These are phyloP conservation scores for Notarius quadriscutis DNA, from an alignment of 2,113 vertebrate species.

Conservation along the genomic window DNA sequence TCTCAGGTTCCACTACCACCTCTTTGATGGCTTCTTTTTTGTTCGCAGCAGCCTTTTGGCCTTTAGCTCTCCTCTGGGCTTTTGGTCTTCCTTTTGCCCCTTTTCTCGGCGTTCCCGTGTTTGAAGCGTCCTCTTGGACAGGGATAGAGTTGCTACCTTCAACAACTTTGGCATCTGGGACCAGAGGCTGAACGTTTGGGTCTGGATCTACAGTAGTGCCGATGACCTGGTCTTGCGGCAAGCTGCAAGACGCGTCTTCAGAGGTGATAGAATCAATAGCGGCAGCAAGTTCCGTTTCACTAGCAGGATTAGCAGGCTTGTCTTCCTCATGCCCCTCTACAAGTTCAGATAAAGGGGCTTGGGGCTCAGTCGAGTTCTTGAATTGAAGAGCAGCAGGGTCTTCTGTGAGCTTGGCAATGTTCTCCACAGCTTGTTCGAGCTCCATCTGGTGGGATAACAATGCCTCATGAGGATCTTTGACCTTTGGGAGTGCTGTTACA, in stretches of 20 bases:
- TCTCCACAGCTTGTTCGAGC: constrained; percentile 90
- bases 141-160: constrained; percentile 68
- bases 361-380: constrained; percentile 72
- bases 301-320: constrained; percentile 85
- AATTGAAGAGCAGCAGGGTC: constrained; percentile 62
- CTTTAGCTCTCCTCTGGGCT: constrained; percentile 73
- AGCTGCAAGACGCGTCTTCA: constrained; percentile 72
- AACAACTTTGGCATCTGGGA: constrained; percentile 69
- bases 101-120: constrained; percentile 75
- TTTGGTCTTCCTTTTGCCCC: constrained; percentile 80
- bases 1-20: constrained; percentile 60
- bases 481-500: constrained; percentile 59
- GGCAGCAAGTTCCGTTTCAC: constrained; percentile 91
- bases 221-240: constrained; percentile 69
- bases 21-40: constrained; percentile 76
- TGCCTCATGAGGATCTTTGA: constrained; percentile 70
- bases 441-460: constrained; percentile 83
- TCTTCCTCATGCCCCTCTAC: constrained; percentile 72
- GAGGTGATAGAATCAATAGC: constrained; percentile 94
- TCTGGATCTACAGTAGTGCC: constrained; percentile 72
- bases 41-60: constrained; percentile 71
- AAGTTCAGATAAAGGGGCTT: constrained; percentile 62
- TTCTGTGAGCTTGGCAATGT: constrained; percentile 90
- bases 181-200: constrained; percentile 59
- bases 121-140: constrained; percentile 72